These are phyloP conservation scores for Hofmannophila pseudospretella DNA, from an alignment of 2,888 invertebrate species.

Conservation along the genomic window DNA sequence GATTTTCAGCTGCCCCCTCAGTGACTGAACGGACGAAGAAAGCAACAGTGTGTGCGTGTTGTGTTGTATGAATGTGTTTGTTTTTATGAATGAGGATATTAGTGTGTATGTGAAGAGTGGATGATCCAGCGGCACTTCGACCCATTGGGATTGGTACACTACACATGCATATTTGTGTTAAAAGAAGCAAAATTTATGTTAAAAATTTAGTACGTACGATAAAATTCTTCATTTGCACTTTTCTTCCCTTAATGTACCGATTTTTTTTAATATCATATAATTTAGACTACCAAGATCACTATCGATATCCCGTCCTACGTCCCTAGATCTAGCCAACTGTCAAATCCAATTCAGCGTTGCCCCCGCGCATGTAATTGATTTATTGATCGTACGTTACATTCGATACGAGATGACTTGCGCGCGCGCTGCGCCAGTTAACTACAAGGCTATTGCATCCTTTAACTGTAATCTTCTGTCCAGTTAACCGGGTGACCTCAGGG, in stretches of 20 bases:
- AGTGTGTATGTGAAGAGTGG: too few species aligned
- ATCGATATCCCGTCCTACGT: slow-evolving; percentile 24
- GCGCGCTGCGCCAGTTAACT: slow-evolving; percentile 14
- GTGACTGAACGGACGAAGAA: too few species aligned
- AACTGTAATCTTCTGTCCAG: slow-evolving; percentile 44
- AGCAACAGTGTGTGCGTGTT: too few species aligned
- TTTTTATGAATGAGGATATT: too few species aligned
- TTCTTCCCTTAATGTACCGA: too few species aligned
- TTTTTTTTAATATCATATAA: too few species aligned
- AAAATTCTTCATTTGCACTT: too few species aligned
- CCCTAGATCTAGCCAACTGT: slow-evolving; percentile 68
- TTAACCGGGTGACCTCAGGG: slow-evolving; percentile 68
- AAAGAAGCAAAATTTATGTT: not conserved
- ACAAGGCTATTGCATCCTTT: slow-evolving; percentile 18
- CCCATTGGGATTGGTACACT: too few species aligned
- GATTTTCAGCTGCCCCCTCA: too few species aligned
- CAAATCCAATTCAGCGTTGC: slow-evolving; percentile 75
- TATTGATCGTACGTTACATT: slow-evolving; percentile 77
- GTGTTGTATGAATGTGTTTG: too few species aligned
- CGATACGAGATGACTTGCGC: slow-evolving; percentile 64
- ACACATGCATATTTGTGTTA: too few species aligned
- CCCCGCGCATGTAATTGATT: slow-evolving; percentile 75
- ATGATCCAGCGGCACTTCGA: too few species aligned
- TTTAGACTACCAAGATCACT: slow-evolving; percentile 1
- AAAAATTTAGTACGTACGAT: not conserved